Evolutionary conservation across 2,797 vertebrate genomes (phyloP), one percentile per base, ranked within the genome.

Genomic region (Siniperca scherzeri): DNA sequence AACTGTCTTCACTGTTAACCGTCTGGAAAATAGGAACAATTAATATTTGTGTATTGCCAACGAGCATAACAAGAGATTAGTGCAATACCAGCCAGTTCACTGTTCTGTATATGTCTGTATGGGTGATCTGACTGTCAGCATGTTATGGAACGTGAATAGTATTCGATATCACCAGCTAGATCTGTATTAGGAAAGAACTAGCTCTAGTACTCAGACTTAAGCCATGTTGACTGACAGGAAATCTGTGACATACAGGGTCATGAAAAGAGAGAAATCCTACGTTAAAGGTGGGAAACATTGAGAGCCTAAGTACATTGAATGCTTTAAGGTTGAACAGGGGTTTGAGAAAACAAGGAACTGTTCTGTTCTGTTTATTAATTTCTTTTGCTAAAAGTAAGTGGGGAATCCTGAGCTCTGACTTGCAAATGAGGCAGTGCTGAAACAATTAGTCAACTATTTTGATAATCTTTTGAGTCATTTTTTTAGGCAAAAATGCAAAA

Each of bases 1-100:
- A 68, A 40, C 56, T 17, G 50, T 30, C 9, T 27, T 80, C 66
- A 53, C 57, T 19, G 44, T 69, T 64, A 74, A 67, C 77, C 7
- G 16, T 36, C 70, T 80, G 83, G 66, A 70, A 80, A 80, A 75
- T 21, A 38, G 50, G 13, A 84, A 70, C 70, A 11, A 64, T 74
- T 61, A 4, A 66, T 62, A n/a, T 61, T 60, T 78, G 61, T 70
- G 69, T 55, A 30, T 53, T 36, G 40, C 46, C 69, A 82, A 17
- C 0, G 0, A 64, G 44, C 71, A 25, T 61, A 65, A 53, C 21
- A 14, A 14, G 27, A 59, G 52, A 52, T 74, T 27, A 60, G 62
- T 6, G 19, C 38, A 2, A 60, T 2, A 17, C 4, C 25, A 65
- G 42, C 25, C 25, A 10, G n/a, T 11, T 60, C 10, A 1, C 12